phyloP scores from a whole-genome alignment of 2,113 vertebrate genomes.

The Oryzias javanicus region DNA sequence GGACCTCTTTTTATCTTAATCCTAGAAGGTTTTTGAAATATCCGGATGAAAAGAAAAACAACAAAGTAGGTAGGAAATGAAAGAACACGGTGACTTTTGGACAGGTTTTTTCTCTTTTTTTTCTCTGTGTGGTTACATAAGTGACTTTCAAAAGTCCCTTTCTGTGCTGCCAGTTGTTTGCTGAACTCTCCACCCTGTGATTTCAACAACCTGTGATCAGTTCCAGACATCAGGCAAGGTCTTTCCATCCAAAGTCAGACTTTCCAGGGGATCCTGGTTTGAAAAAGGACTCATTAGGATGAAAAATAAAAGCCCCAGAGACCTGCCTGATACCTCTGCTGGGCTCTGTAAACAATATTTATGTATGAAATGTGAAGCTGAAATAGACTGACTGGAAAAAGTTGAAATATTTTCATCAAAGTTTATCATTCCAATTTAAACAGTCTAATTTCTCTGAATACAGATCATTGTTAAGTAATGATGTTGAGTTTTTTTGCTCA shows the following conservation, averaged over 20 bases:
- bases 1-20: not conserved
- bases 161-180: conserved; percentile 34
- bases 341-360: not conserved
- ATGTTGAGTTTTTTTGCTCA: too few species aligned
- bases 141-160: conserved; percentile 42
- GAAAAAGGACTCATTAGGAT: conserved; percentile 19
- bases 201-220: conserved; percentile 61
- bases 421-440: too few species aligned
- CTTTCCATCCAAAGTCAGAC: conserved; percentile 39
- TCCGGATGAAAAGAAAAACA: not conserved
- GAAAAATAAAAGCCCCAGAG: not conserved
- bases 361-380: not conserved
- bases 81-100: conserved; percentile 37
- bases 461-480: too few species aligned
- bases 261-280: conserved; percentile 7
- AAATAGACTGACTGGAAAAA: not conserved
- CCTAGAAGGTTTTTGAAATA: not conserved
- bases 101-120: conserved; percentile 51
- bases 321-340: not conserved
- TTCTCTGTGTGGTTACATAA: conserved; percentile 7
- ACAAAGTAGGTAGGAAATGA: not conserved
- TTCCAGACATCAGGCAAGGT: conserved; percentile 37
- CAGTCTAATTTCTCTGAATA: too few species aligned
- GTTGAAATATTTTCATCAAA: too few species aligned
- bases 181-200: conserved; percentile 49